phyloP scores from a whole-genome alignment of 1,140 invertebrate genomes.

The Caenorhabditis elegans region WBcel235 BX284604.4:7557501-7558000 shows the following conservation, averaged over 20 bases:
- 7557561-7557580: constrained; percentile 47
- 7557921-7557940: constrained; percentile 57
- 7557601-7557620: constrained; percentile 63
- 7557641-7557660: constrained; percentile 64
- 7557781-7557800: constrained; percentile 36
- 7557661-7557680: constrained; percentile 64
- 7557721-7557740: constrained; percentile 41
- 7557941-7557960: constrained; percentile 55
- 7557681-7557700: constrained; percentile 56
- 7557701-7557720: constrained; percentile 28
- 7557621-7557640: constrained; percentile 48
- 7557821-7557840: constrained; percentile 59
- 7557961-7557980: neutral
- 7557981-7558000: constrained; percentile 64
- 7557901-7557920: constrained; percentile 49
- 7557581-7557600: constrained; percentile 54
- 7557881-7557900: constrained; percentile 61
- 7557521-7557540: constrained; percentile 60
- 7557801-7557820: neutral
- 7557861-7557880: constrained; percentile 54
- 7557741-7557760: constrained; percentile 53
- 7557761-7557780: constrained; percentile 55
- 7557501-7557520: constrained; percentile 52
- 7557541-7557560: constrained; percentile 62
- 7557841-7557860: constrained; percentile 46